phyloP scores from a whole-genome alignment of 2,797 vertebrate species.

The Acomys russatus region DNA sequence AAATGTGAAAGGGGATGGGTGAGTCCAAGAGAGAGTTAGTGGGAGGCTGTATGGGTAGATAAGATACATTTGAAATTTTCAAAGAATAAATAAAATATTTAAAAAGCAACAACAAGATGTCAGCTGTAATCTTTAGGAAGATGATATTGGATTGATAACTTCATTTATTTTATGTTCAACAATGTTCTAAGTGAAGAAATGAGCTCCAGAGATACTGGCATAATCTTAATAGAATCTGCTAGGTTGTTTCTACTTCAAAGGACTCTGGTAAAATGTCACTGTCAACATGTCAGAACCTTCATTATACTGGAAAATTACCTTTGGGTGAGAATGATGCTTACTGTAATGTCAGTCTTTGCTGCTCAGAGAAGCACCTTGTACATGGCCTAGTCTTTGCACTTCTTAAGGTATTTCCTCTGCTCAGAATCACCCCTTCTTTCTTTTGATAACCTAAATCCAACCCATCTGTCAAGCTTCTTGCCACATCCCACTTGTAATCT shows the following conservation, averaged over 20 bases:
- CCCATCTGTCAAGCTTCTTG: neutral
- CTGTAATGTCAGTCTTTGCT: neutral
- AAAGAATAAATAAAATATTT: neutral
- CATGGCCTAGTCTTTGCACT: neutral
- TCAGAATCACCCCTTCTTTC: neutral
- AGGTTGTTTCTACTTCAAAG: conserved; percentile 65
- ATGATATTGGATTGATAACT: neutral
- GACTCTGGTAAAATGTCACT: conserved; percentile 24
- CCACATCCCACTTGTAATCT: conserved; percentile 40
- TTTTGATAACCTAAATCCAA: neutral
- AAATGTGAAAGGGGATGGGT: neutral
- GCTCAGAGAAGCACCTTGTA: neutral
- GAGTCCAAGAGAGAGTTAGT: neutral
- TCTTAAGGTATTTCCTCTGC: neutral
- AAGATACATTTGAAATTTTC: neutral
- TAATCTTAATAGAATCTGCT: conserved; percentile 65
- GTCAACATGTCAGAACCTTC: conserved; percentile 61
- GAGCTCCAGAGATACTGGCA: conserved; percentile 25
- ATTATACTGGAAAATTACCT: conserved; percentile 62
- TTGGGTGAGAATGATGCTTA: conserved; percentile 43
- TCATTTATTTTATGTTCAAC: conserved; percentile 56
- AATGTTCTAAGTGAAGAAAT: conserved; percentile 4
- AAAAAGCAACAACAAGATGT: neutral
- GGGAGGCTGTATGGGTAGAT: neutral
- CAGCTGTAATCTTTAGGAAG: conserved; percentile 33